Evolutionary conservation across 2,113 vertebrate species (phyloP).

Genomic region (Petromus typicus): DNA sequence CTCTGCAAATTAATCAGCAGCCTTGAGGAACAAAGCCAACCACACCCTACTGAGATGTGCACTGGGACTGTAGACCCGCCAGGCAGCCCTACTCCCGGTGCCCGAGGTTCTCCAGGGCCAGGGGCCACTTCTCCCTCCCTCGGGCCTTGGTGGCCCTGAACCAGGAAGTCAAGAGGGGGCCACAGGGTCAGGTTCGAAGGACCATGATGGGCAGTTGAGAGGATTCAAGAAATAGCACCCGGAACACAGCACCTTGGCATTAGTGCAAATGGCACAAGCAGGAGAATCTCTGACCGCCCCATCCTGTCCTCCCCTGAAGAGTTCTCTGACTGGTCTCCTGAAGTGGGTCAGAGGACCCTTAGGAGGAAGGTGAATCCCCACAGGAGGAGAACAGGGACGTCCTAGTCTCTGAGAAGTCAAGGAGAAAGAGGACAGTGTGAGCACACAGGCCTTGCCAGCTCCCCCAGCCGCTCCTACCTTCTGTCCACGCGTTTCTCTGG

Average conservation of each 20-base stretch:
- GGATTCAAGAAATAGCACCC: background rate
- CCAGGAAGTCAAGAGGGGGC: background rate
- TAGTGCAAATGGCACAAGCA: background rate
- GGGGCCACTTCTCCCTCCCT: background rate
- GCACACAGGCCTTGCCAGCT: too few species aligned
- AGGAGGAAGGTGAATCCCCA: background rate
- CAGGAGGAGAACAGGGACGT: background rate
- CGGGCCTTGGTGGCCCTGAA: rapidly evolving
- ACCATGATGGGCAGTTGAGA: too few species aligned
- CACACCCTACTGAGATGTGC: rapidly evolving
- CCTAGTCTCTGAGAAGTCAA: background rate
- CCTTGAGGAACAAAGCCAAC: background rate
- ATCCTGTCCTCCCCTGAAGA: background rate
- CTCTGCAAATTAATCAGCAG: background rate
- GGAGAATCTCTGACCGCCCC: background rate
- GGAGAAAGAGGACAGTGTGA: background rate
- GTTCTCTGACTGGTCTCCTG: background rate
- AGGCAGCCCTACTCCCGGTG: background rate
- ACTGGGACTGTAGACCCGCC: background rate
- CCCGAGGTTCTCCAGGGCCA: background rate
- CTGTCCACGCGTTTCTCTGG: background rate
- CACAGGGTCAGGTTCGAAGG: background rate
- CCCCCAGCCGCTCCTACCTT: too few species aligned
- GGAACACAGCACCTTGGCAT: background rate
- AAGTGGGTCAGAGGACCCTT: background rate